Conservation (phyloP, 2,113 vertebrate species). For the Nycticebus coucang region DNA sequence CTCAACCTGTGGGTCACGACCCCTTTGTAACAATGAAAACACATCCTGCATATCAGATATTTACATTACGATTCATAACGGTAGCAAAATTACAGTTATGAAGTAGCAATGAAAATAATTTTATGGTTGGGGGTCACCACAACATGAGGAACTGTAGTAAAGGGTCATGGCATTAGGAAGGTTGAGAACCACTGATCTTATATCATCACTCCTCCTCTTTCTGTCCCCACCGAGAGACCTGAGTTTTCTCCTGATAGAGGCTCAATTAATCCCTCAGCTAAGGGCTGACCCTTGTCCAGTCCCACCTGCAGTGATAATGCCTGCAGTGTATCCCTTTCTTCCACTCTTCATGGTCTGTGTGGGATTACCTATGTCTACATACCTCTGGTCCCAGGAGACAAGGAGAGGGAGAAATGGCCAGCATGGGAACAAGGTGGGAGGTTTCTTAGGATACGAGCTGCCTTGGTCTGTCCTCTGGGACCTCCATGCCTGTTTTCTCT, state of each 20-base stretch:
- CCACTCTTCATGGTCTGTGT: fast-evolving
- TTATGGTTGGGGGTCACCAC: too few relatives aligned
- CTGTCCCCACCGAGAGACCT: background rate
- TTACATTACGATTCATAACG: too few relatives aligned
- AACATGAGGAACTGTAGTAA: too few relatives aligned
- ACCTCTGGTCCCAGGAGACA: background rate
- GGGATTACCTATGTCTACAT: too few relatives aligned
- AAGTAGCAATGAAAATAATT: too few relatives aligned
- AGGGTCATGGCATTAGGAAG: too few relatives aligned
- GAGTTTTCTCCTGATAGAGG: fast-evolving
- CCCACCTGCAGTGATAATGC: background rate
- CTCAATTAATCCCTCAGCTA: background rate
- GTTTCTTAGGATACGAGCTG: background rate
- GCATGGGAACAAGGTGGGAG: background rate
- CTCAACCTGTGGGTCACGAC: too few relatives aligned
- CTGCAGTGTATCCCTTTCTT: fast-evolving
- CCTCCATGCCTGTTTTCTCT: background rate
- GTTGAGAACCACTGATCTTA: too few relatives aligned
- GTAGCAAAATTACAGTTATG: too few relatives aligned
- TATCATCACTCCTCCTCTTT: fast-evolving
- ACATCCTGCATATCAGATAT: too few relatives aligned
- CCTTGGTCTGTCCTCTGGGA: background rate
- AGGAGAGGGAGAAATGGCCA: background rate
- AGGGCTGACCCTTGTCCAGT: background rate
- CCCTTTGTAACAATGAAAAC: too few relatives aligned